These are phyloP conservation scores for Branchellion lobata DNA, from an alignment of 2,888 invertebrate genomes.

Conservation along the genomic window DNA sequence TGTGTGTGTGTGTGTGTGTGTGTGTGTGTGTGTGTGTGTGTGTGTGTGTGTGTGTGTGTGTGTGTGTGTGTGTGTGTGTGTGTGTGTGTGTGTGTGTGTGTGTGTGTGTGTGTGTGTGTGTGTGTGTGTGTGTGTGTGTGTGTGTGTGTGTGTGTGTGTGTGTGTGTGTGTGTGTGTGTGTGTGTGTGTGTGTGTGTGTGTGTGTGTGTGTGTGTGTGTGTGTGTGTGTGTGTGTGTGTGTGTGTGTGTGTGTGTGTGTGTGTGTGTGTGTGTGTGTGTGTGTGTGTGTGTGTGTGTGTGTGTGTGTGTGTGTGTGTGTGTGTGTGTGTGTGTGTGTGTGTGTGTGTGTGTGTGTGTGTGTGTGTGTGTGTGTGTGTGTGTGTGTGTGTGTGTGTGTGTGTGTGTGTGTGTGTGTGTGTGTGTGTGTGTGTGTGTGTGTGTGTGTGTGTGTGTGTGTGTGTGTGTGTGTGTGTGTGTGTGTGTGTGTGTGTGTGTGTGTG, in stretches of 20 bases:
- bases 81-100: background rate
- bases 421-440: background rate
- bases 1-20: conserved; percentile 26
- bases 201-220: background rate
- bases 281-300: background rate
- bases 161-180: background rate
- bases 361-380: background rate
- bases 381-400: background rate
- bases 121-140: conserved; percentile 3
- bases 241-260: background rate
- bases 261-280: background rate
- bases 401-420: background rate
- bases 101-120: conserved; percentile 8
- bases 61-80: conserved; percentile 4
- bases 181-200: background rate
- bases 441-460: background rate
- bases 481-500: background rate
- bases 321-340: background rate
- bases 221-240: background rate
- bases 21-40: conserved; percentile 28
- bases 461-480: background rate
- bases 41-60: conserved; percentile 20
- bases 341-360: background rate
- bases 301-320: background rate
- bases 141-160: background rate